Evolutionary conservation across 1,140 invertebrate species (phyloP).

Genomic region (Cotesia chilonis): DNA sequence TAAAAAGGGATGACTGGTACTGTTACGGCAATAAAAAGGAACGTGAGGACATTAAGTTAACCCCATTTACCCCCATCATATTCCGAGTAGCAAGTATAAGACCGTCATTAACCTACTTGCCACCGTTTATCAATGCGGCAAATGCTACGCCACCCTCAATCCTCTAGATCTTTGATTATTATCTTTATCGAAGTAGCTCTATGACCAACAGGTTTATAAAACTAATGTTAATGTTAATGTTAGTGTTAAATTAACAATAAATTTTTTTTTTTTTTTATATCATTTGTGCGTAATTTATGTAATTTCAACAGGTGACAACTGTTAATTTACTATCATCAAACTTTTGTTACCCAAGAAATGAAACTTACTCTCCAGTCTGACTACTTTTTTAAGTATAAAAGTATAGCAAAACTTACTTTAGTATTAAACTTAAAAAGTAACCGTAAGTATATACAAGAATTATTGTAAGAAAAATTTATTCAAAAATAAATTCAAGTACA

Average conservation of each 20-base stretch:
- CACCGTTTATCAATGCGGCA: conserved; percentile 35
- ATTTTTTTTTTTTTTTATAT: neutral
- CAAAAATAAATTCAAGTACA: no score
- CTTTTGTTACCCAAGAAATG: neutral
- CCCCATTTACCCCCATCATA: neutral
- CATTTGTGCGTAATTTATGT: neutral
- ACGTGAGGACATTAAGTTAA: neutral
- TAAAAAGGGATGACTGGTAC: neutral
- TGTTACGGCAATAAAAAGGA: neutral
- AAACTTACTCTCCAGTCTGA: conserved; percentile 2
- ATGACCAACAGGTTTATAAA: conserved; percentile 37
- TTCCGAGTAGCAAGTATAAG: conserved; percentile 16
- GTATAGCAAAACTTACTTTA: neutral
- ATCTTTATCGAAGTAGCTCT: conserved; percentile 19
- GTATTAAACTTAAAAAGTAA: neutral
- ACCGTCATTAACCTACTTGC: conserved; percentile 41
- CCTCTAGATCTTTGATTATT: neutral
- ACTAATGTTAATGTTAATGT: neutral
- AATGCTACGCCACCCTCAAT: conserved; percentile 6
- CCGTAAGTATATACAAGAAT: neutral
- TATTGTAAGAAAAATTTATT: no score
- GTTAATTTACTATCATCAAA: neutral
- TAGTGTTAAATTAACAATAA: neutral
- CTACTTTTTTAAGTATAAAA: no score
- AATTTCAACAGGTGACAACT: conserved; percentile 5